phyloP scores from a whole-genome alignment of 1,140 invertebrate genomes.

The Epicauta chinensis region DNA sequence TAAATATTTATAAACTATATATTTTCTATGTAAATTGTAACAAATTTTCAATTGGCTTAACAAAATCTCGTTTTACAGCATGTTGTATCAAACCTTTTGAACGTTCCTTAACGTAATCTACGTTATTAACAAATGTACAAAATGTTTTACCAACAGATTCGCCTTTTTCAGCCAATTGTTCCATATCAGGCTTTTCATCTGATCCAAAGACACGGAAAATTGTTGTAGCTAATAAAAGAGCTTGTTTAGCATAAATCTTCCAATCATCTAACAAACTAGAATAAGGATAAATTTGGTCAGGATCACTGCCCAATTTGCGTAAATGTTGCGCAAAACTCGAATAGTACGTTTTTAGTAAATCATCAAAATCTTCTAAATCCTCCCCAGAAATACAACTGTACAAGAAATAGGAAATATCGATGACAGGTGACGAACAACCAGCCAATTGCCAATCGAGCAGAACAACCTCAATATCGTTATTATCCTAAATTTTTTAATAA shows the following conservation, averaged over 20 bases:
- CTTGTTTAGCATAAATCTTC: conserved; percentile 8
- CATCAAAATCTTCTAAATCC: conserved; percentile 43
- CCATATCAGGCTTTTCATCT: no score
- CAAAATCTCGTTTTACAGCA: conserved; percentile 2
- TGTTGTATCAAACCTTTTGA: neutral
- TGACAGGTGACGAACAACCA: conserved; percentile 50
- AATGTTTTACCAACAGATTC: neutral
- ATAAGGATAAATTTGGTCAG: conserved; percentile 44
- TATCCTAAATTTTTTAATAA: conserved; percentile 12
- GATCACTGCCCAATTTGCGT: conserved; percentile 39
- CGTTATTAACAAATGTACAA: neutral
- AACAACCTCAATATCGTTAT: conserved; percentile 2
- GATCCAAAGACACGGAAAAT: no score
- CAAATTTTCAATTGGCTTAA: neutral
- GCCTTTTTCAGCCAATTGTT: neutral
- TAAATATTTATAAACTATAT: no score
- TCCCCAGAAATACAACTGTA: conserved; percentile 47
- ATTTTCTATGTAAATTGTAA: no score
- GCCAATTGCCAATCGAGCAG: conserved; percentile 51
- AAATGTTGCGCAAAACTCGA: conserved; percentile 41
- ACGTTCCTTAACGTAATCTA: neutral
- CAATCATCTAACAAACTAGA: conserved; percentile 22
- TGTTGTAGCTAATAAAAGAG: neutral
- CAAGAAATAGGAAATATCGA: conserved; percentile 52
- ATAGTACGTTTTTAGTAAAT: conserved; percentile 50